These are phyloP conservation scores for Agrochola lychnidis DNA, from an alignment of 2,888 invertebrate species.

Conservation along the genomic window DNA sequence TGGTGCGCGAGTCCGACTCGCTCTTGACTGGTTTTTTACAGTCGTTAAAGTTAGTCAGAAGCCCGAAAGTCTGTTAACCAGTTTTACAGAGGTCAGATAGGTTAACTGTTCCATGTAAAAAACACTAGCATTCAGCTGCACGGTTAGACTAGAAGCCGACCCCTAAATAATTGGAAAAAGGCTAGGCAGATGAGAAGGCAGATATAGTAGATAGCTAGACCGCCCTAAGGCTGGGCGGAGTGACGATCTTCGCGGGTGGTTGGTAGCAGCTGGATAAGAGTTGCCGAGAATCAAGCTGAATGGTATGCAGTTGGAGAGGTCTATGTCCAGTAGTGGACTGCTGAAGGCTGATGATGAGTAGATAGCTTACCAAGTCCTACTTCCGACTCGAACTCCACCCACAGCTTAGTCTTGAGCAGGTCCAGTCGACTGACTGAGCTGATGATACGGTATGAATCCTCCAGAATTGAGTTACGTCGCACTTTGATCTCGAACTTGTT, in stretches of 20 bases:
- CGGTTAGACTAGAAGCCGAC: neutral
- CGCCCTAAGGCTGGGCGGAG: too few species aligned
- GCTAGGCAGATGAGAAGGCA: too few species aligned
- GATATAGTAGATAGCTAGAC: constrained; percentile 60
- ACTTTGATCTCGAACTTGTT: constrained; percentile 99
- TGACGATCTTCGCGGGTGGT: too few species aligned
- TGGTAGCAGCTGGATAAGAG: too few species aligned
- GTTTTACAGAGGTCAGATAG: neutral
- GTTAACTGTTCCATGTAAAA: neutral
- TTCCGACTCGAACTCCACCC: constrained; percentile 99
- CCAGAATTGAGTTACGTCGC: constrained; percentile 96
- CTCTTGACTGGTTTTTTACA: neutral
- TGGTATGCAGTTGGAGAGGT: too few species aligned
- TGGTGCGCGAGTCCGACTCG: too few species aligned
- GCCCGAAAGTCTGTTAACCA: neutral
- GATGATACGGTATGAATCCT: constrained; percentile 99
- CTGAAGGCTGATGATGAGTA: too few species aligned
- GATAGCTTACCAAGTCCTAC: constrained; percentile 93
- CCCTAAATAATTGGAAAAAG: neutral
- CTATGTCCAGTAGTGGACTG: too few species aligned
- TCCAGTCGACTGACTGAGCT: constrained; percentile 97
- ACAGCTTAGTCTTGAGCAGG: constrained; percentile 98
- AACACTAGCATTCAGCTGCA: neutral
- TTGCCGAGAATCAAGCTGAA: too few species aligned
- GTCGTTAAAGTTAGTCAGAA: neutral